These are phyloP conservation scores for Prosopocoilus inquinatus DNA, from an alignment of 2,888 invertebrate genomes.

Conservation along the genomic window DNA sequence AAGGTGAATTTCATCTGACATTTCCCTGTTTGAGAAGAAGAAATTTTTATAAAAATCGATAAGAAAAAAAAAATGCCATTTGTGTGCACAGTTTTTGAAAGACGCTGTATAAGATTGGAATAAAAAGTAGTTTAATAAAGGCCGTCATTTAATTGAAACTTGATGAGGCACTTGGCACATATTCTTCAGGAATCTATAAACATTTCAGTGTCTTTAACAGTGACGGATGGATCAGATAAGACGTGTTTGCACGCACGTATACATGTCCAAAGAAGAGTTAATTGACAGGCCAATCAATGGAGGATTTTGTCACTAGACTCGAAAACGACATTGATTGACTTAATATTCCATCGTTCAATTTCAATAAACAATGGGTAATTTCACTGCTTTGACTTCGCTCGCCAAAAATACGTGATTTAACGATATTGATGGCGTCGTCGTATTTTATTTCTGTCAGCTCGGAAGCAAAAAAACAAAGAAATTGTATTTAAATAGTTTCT, in stretches of 20 bases:
- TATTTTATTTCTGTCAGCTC: background rate
- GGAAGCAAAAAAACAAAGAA: background rate
- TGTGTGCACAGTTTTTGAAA: too few species aligned
- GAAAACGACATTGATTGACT: conserved; percentile 50
- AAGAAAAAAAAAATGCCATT: too few species aligned
- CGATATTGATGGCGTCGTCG: conserved; percentile 15
- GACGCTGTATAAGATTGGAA: background rate
- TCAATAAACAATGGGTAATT: conserved; percentile 52
- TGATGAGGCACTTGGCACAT: conserved; percentile 47
- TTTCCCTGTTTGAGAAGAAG: too few species aligned
- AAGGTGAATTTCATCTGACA: too few species aligned
- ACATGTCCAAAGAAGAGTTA: conserved; percentile 51
- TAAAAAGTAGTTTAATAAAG: conserved; percentile 24
- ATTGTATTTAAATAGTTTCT: background rate
- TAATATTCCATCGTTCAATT: conserved; percentile 50
- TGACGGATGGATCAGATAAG: conserved; percentile 52
- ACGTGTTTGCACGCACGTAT: conserved; percentile 51
- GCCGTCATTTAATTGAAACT: conserved; percentile 41
- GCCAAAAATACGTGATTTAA: conserved; percentile 44
- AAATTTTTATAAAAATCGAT: too few species aligned
- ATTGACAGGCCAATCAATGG: conserved; percentile 53
- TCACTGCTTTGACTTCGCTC: conserved; percentile 27
- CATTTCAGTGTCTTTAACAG: conserved; percentile 46
- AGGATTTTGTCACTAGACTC: conserved; percentile 51
- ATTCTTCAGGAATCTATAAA: conserved; percentile 49